Evolutionary conservation across 92 coral and sea anemone genomes (phyloP), one percentile per base, ranked within the genome.

Genomic region (Hydrozoanthus gracilis): DNA sequence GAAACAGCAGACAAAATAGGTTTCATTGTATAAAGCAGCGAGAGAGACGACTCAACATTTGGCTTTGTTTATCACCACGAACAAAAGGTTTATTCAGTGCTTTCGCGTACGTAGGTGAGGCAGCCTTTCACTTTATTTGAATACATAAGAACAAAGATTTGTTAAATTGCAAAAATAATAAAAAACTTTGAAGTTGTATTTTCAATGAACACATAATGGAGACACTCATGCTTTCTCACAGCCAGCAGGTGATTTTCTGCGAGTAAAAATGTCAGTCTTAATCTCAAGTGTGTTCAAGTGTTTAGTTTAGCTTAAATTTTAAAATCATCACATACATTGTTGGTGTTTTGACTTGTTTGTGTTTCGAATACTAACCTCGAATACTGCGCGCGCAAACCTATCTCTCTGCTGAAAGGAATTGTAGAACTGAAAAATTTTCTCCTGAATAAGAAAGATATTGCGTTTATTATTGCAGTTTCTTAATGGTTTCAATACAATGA

Each of bases 391-490:
- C 18, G 39, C 39, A 27, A 27, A 51, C 4, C n/a, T 4, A 65
- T 11, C 5, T 47, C 5, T 9, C 4, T 20, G 6, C 56, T 7
- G 50, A 48, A 12, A 17, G 47, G 20, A 51, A 64, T 64, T 13
- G 62, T 46, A 51, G 62, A 18, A 44, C 39, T 35, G 4, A 27
- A 27, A 27, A 76, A 76, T 9, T 47, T 65, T 15, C 72, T 17
- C 27, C 5, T n/a, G 6, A 45, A 45, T 61, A 79, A 80, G 12
- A 48, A 62, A 73, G 49, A 80, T 65, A 80, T 80, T 39, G 56
- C 17, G 62, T 18, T 52, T 39, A 56, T 47, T 9, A 14, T 46
- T 51, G 8, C 49, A 80, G 55, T 44, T 44, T 39, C 64, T 80
- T 44, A 51, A 4, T 45, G 11, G 48, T 14, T 27, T 27, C 39